Evolutionary conservation across 2,888 invertebrate species (phyloP).

Genomic region (Eilema caniola): DNA sequence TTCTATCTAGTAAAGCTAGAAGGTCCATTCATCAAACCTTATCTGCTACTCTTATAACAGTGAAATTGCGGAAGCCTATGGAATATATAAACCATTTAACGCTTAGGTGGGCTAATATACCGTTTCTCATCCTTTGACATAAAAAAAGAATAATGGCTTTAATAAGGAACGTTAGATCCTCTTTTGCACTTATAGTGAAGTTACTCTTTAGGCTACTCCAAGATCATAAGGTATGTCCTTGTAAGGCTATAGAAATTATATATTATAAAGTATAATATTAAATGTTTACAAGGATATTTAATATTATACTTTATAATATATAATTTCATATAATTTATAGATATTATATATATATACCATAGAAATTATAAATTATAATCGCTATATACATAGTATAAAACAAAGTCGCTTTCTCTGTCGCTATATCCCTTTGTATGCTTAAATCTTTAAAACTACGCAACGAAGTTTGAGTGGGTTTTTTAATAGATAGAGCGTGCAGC

Average conservation of each 20-base stretch:
- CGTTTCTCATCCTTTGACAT: slow-evolving; percentile 50
- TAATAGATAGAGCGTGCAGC: too few species aligned
- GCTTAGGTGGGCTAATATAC: slow-evolving; percentile 42
- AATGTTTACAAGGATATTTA: too few species aligned
- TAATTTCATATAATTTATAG: too few species aligned
- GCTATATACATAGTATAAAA: too few species aligned
- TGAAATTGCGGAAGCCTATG: slow-evolving; percentile 43
- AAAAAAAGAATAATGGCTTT: slow-evolving; percentile 54
- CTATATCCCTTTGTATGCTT: too few species aligned
- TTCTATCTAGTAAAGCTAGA: neutral
- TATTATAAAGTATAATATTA: too few species aligned
- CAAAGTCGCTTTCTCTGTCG: too few species aligned
- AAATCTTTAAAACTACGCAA: too few species aligned
- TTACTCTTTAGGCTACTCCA: slow-evolving; percentile 35
- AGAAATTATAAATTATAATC: too few species aligned
- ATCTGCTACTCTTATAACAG: slow-evolving; percentile 2
- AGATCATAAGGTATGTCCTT: slow-evolving; percentile 38
- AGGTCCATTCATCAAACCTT: slow-evolving; percentile 21
- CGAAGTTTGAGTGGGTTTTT: too few species aligned
- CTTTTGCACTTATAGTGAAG: slow-evolving; percentile 44
- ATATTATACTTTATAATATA: too few species aligned
- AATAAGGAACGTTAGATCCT: slow-evolving; percentile 53
- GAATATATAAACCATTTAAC: slow-evolving; percentile 41
- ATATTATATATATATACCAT: too few species aligned
- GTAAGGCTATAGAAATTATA: slow-evolving; percentile 26